Conservation (phyloP, 2,113 vertebrate species). For the Bostrychus sinensis region DNA sequence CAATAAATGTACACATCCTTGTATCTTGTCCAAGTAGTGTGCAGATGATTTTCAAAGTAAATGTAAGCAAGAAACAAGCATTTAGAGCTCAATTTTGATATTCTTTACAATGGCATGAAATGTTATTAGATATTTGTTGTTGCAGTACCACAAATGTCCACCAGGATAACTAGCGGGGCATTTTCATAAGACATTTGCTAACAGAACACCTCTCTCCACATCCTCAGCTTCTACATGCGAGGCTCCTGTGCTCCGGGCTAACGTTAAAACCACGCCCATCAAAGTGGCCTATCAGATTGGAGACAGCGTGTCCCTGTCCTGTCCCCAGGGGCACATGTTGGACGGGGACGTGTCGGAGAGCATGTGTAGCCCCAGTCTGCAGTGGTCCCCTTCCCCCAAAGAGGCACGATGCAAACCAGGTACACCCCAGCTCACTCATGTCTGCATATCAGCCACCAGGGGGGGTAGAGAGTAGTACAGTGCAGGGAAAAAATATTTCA, state of each 20-base stretch:
- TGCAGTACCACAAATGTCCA: too few species aligned
- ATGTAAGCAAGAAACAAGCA: too few species aligned
- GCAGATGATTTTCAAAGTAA: too few species aligned
- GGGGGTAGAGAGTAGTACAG: too few species aligned
- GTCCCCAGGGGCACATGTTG: conserved; percentile 68
- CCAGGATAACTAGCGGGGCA: too few species aligned
- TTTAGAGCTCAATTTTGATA: too few species aligned
- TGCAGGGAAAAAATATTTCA: too few species aligned
- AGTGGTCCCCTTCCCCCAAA: conserved; percentile 86
- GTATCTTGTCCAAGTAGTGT: too few species aligned
- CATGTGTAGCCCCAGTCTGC: conserved; percentile 87
- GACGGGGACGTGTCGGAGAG: conserved; percentile 70
- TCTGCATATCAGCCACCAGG: too few species aligned
- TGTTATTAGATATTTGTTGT: too few species aligned
- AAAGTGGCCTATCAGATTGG: conserved; percentile 83
- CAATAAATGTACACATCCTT: too few species aligned
- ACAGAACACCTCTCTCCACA: background rate
- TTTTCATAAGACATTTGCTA: background rate
- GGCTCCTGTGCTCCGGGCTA: conserved; percentile 68
- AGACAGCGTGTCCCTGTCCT: conserved; percentile 85
- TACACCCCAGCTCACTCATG: conserved; percentile 36
- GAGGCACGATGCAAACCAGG: conserved; percentile 76
- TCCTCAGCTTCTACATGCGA: conserved; percentile 78
- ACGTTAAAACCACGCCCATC: conserved; percentile 74
- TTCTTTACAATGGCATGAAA: too few species aligned